Conservation (phyloP, 2,888 invertebrate species). For the Drosophila sordidapex region DNA sequence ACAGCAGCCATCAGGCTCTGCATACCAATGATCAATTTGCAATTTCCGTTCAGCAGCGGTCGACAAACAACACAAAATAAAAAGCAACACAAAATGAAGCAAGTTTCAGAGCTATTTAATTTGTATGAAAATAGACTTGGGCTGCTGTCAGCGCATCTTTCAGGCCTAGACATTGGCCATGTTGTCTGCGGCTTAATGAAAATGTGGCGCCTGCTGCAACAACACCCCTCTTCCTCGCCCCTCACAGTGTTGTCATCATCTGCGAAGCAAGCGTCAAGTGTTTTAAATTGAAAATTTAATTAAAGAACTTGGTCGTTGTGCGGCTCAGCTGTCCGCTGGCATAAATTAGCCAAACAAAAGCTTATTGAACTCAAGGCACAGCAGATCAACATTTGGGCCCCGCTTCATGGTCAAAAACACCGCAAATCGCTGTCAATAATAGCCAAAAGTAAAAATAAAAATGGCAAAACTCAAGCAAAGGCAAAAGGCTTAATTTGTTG, state of each 20-base stretch:
- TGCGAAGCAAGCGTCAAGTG: conserved; percentile 51
- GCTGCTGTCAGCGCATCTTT: conserved; percentile 35
- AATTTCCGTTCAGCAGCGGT: conserved; percentile 41
- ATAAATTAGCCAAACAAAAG: conserved; percentile 74
- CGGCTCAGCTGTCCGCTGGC: conserved; percentile 35
- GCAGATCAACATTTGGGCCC: conserved; percentile 18
- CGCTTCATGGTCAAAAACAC: conserved; percentile 71
- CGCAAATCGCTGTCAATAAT: conserved; percentile 77
- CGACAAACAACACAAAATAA: conserved; percentile 15
- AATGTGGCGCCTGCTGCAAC: conserved; percentile 65
- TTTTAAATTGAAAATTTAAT: conserved; percentile 76
- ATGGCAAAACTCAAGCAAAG: conserved; percentile 41
- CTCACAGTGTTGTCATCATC: conserved; percentile 21
- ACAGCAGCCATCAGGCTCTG: conserved; percentile 53
- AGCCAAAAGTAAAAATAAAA: conserved; percentile 22
- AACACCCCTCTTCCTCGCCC: no score
- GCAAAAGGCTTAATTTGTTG: conserved; percentile 74
- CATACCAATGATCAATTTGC: conserved; percentile 58
- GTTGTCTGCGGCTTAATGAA: conserved; percentile 65
- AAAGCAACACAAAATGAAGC: conserved; percentile 22
- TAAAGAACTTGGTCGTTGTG: conserved; percentile 57
- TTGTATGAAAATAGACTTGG: conserved; percentile 65
- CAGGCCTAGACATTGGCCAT: conserved; percentile 45
- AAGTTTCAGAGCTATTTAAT: conserved; percentile 61
- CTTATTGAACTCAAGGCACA: conserved; percentile 69